These are phyloP conservation scores for Clarias platycephalus DNA, from an alignment of 2,797 vertebrate species.

Conservation along the genomic window DNA sequence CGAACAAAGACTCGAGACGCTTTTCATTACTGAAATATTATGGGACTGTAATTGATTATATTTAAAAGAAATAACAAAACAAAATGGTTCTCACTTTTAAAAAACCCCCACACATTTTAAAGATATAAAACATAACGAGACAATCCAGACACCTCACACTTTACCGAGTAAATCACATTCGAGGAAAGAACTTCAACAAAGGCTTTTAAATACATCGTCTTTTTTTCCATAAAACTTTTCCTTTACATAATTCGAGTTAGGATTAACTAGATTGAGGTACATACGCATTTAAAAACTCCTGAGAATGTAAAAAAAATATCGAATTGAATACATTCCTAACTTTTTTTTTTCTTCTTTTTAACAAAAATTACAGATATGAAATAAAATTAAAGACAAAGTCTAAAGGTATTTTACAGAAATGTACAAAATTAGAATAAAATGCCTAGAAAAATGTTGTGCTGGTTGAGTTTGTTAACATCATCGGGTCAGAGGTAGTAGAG, in stretches of 20 bases:
- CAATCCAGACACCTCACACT: not conserved
- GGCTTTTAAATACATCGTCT: not conserved
- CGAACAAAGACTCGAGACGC: not conserved
- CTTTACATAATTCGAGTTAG: too few relatives aligned
- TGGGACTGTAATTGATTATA: not conserved
- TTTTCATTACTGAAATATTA: not conserved
- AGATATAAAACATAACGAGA: not conserved
- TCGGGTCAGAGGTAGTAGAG: conserved; percentile 3
- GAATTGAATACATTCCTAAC: not conserved
- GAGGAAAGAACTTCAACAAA: not conserved
- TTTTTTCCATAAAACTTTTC: not conserved
- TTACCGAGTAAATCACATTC: not conserved
- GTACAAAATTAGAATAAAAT: conserved; percentile 11
- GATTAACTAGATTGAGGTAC: not conserved
- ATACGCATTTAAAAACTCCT: conserved; percentile 41
- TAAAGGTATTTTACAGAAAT: not conserved
- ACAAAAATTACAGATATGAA: not conserved
- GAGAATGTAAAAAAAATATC: conserved; percentile 24
- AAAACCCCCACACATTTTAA: not conserved
- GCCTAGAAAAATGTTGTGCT: conserved; percentile 9
- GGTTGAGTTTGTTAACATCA: conserved; percentile 3
- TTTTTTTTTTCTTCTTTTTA: not conserved
- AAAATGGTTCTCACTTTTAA: not conserved
- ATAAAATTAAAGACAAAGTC: not conserved
- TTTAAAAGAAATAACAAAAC: not conserved